Evolutionary conservation across 2,888 invertebrate species (phyloP).

Genomic region (Aphelenchoides bicaudatus): DNA sequence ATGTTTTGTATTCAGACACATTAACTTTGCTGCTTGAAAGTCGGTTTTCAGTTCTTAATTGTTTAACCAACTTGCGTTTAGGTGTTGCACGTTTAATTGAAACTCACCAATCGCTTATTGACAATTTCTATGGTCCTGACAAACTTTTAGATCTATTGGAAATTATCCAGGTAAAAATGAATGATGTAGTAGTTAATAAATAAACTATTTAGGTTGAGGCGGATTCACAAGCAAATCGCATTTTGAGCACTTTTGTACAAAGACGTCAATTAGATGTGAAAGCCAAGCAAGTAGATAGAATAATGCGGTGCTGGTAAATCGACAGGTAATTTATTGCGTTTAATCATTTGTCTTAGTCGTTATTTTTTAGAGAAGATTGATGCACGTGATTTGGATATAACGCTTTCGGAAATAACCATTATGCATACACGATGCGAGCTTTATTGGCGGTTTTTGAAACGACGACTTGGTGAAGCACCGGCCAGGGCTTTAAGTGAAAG

Average conservation of each 20-base stretch:
- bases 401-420: constrained; percentile 83
- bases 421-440: constrained; percentile 85
- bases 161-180: constrained; percentile 69
- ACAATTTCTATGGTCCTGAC: constrained; percentile 80
- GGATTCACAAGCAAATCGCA: constrained; percentile 68
- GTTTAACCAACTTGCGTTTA: constrained; percentile 20
- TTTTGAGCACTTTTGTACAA: constrained; percentile 73
- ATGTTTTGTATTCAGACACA: constrained; percentile 79
- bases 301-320: constrained; percentile 3
- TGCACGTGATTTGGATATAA: constrained; percentile 78
- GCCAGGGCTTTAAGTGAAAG: constrained; percentile 30
- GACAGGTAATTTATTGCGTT: constrained; percentile 2
- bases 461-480: constrained; percentile 67
- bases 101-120: constrained; percentile 81
- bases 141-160: constrained; percentile 71
- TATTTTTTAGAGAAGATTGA: constrained; percentile 64
- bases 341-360: constrained; percentile 1
- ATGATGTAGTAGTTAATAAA: background rate
- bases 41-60: constrained; percentile 66
- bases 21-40: constrained; percentile 79
- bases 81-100: constrained; percentile 71
- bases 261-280: constrained; percentile 68
- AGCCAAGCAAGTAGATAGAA: constrained; percentile 62
- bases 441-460: constrained; percentile 80
- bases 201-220: constrained; percentile 66